phyloP scores from a whole-genome alignment of 2,888 invertebrate genomes.

The Podotricha telesiphe region DNA sequence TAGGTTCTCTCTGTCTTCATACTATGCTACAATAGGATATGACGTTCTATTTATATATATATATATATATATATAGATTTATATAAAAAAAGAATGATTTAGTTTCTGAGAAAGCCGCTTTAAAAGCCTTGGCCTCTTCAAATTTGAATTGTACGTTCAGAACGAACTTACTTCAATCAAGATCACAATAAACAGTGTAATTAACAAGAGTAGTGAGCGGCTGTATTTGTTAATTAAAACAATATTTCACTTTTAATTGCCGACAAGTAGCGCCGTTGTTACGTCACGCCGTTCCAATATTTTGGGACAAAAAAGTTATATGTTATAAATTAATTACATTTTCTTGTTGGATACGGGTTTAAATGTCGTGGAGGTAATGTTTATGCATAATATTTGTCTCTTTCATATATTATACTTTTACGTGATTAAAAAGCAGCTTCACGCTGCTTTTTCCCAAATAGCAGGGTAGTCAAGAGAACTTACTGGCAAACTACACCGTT shows the following conservation, averaged over 20 bases:
- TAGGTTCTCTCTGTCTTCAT: no score
- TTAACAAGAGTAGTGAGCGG: conserved; percentile 46
- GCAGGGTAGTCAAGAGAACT: no score
- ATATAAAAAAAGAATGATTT: not conserved
- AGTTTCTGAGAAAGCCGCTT: not conserved
- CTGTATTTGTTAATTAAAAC: conserved; percentile 50
- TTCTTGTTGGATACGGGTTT: not conserved
- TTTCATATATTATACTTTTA: no score
- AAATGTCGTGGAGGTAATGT: no score
- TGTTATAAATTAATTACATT: no score
- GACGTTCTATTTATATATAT: no score
- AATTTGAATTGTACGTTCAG: conserved; percentile 18
- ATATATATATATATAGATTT: not conserved
- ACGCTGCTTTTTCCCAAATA: no score
- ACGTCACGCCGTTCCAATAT: conserved; percentile 27
- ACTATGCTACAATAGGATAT: no score
- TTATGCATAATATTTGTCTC: no score
- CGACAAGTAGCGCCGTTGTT: conserved; percentile 45
- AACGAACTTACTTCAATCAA: conserved; percentile 40
- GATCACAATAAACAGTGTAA: conserved; percentile 47
- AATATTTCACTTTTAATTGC: conserved; percentile 51
- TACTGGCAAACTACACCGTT: no score
- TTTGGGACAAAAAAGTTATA: conserved; percentile 9
- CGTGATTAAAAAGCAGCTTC: no score
- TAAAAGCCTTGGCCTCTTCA: not conserved